A percentile compares a stretch with the other conserved stretches of the same genome.
These are phyloP conservation scores for Coreoperca whiteheadi DNA, from an alignment of 2,113 vertebrate species.

Conservation along the genomic window DNA sequence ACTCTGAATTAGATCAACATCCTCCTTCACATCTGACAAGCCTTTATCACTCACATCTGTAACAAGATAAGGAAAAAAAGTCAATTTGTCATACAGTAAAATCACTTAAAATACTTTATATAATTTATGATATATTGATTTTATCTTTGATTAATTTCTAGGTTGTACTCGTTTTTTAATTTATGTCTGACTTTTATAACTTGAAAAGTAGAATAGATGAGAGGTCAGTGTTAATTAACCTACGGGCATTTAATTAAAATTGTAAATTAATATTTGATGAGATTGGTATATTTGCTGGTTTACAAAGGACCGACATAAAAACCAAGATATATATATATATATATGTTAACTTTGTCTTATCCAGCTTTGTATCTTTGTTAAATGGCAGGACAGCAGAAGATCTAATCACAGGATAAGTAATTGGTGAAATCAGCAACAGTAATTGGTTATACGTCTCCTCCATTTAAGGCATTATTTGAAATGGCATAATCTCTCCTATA, in stretches of 20 bases:
- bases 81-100: neutral
- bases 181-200: neutral
- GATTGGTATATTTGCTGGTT: neutral
- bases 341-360: neutral
- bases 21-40: slow-evolving; percentile 21
- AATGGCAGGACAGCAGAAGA: neutral
- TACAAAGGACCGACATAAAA: neutral
- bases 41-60: slow-evolving; percentile 52
- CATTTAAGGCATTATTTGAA: neutral
- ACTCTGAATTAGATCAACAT: slow-evolving; percentile 3
- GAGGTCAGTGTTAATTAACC: neutral
- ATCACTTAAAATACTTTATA: neutral
- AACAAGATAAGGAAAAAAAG: neutral
- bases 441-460: neutral
- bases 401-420: slow-evolving; percentile 1
- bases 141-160: neutral
- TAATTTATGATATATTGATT: neutral
- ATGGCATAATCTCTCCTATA: neutral
- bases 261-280: neutral
- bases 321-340: too few species aligned
- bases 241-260: neutral
- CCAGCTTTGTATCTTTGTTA: neutral
- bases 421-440: neutral
- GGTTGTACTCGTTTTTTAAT: neutral
- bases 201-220: neutral